Percentiles rank a stretch among this genome's conserved stretches.
phyloP scores from a whole-genome alignment of 2,797 vertebrate genomes.

The Bovichtus diacanthus region DNA sequence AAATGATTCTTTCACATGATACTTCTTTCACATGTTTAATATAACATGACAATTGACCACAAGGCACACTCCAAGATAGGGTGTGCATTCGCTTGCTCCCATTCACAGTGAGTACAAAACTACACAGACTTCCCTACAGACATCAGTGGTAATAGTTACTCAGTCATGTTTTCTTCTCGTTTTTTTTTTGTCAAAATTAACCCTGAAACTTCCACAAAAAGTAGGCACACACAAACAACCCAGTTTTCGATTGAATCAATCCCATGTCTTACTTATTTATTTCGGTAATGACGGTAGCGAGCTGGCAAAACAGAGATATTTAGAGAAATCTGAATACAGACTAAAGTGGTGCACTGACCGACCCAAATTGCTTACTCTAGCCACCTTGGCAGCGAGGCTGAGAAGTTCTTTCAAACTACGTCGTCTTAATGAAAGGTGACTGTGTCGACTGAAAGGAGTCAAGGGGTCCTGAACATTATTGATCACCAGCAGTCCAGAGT shows the following conservation, averaged over 20 bases:
- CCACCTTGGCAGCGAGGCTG: neutral
- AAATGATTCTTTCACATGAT: constrained; percentile 27
- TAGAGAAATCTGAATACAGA: neutral
- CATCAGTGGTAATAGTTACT: neutral
- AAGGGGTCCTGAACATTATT: neutral
- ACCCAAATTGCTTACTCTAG: neutral
- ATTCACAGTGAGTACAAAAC: too few species aligned
- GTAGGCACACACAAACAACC: constrained; percentile 3
- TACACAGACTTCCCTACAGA: neutral
- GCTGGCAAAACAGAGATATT: neutral
- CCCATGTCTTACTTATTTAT: neutral
- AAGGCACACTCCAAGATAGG: constrained; percentile 7
- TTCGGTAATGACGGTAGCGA: neutral
- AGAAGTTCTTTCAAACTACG: neutral
- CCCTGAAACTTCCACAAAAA: neutral
- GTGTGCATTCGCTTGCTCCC: neutral
- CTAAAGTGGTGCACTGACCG: too few species aligned
- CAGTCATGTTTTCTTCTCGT: neutral
- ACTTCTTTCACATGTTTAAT: constrained; percentile 31
- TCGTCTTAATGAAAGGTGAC: neutral
- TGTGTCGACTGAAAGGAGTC: neutral
- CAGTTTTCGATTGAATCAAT: neutral
- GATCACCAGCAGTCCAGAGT: neutral
- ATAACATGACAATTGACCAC: constrained; percentile 42
- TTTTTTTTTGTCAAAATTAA: constrained; percentile 15